phyloP scores from a whole-genome alignment of 2,113 vertebrate genomes.

The Odobenus rosmarus region DNA sequence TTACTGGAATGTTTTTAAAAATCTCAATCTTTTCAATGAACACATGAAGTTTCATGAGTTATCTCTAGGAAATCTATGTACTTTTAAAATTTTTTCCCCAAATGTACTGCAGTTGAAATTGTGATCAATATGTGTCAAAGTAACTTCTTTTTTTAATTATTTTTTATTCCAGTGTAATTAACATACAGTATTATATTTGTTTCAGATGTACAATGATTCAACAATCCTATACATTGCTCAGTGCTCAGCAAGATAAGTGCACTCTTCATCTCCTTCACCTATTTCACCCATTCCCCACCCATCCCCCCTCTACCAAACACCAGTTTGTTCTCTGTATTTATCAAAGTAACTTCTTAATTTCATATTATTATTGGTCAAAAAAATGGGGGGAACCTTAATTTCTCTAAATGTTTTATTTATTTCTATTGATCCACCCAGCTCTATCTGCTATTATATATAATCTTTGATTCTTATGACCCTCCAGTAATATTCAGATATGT shows the following conservation, averaged over 20 bases:
- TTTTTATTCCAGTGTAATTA: background rate
- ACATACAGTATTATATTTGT: background rate
- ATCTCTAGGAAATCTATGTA: background rate
- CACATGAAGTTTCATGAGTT: background rate
- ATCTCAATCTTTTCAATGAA: background rate
- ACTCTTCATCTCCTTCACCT: background rate
- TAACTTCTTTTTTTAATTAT: background rate
- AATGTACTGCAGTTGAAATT: background rate
- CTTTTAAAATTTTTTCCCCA: background rate
- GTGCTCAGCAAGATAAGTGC: background rate
- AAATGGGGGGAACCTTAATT: background rate
- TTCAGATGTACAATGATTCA: background rate
- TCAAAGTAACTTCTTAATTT: background rate
- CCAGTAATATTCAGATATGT: background rate
- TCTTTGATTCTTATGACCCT: background rate
- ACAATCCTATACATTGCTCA: background rate
- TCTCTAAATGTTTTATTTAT: constrained; percentile 31
- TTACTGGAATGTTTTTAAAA: background rate
- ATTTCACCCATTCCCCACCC: background rate
- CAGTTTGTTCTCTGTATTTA: background rate
- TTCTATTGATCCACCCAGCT: background rate
- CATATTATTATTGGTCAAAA: background rate
- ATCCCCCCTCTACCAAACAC: background rate
- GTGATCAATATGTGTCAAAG: background rate
- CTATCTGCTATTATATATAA: background rate